Percentiles rank a stretch among this genome's conserved stretches.
Conservation (phyloP, 2,113 vertebrate genomes). For the Zosterops borbonicus region DNA sequence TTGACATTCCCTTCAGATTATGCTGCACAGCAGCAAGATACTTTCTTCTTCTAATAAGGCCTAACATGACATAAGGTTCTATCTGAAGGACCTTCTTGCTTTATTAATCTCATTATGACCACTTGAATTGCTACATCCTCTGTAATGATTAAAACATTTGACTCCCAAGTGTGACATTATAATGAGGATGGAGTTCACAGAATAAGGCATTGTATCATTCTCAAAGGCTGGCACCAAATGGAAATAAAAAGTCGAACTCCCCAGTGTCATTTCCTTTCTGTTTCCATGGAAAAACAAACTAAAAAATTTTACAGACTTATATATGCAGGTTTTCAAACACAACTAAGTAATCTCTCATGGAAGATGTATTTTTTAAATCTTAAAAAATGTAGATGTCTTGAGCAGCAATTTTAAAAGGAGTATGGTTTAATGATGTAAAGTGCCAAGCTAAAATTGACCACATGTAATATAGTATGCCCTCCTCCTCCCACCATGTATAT, state of each 20-base stretch:
- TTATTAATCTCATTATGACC: slow-evolving; percentile 65
- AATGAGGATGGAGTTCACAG: slow-evolving; percentile 20
- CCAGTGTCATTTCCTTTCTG: neutral
- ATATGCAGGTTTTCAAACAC: neutral
- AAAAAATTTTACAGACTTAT: neutral
- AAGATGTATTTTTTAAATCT: neutral
- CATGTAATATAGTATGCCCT: neutral
- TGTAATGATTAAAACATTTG: slow-evolving; percentile 57
- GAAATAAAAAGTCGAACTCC: neutral
- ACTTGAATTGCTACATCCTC: slow-evolving; percentile 41
- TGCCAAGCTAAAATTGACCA: neutral
- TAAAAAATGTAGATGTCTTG: neutral
- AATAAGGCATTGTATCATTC: neutral
- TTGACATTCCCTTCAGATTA: slow-evolving; percentile 43
- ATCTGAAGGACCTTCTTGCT: slow-evolving; percentile 45
- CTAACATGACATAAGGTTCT: slow-evolving; percentile 10
- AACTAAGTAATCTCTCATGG: neutral
- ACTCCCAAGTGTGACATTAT: slow-evolving; percentile 43
- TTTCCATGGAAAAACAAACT: neutral
- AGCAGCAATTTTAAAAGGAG: neutral
- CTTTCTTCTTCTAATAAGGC: slow-evolving; percentile 44
- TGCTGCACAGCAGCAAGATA: neutral
- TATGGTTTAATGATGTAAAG: neutral
- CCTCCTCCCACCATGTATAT: neutral
- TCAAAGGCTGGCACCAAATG: neutral